Evolutionary conservation across 2,888 invertebrate genomes (phyloP).

Genomic region (Drosophila neonasuta): DNA sequence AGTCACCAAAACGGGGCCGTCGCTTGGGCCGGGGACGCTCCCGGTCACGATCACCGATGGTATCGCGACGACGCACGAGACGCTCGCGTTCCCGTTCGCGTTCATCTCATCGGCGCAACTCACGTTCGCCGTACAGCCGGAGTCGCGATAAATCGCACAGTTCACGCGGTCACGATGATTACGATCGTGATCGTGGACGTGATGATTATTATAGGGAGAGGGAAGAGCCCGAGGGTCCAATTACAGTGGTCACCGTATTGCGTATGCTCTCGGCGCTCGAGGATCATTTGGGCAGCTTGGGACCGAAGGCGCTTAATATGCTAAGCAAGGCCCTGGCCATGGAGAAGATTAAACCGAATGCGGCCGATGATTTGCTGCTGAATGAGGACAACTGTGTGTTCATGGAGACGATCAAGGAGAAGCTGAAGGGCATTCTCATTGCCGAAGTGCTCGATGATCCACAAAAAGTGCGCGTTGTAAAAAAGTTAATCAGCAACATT

Average conservation of each 20-base stretch:
- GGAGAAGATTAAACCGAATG: conserved; percentile 88
- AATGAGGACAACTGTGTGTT: conserved; percentile 89
- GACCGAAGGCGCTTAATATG: conserved; percentile 89
- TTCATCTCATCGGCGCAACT: conserved; percentile 48
- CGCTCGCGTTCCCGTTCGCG: conserved; percentile 39
- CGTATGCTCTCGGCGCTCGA: conserved; percentile 91
- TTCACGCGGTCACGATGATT: conserved; percentile 44
- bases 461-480: conserved; percentile 87
- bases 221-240: conserved; percentile 81
- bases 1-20: conserved; percentile 47
- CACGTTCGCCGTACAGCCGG: conserved; percentile 51
- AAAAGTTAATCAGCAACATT: conserved; percentile 89
- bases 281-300: conserved; percentile 91
- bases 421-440: conserved; percentile 89
- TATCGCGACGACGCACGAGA: conserved; percentile 29
- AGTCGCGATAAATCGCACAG: conserved; percentile 39
- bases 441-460: conserved; percentile 85
- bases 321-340: conserved; percentile 90
- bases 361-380: conserved; percentile 88
- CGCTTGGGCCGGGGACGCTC: conserved; percentile 35
- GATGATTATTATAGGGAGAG: conserved; percentile 33
- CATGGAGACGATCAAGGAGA: conserved; percentile 93
- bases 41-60: conserved; percentile 49
- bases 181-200: conserved; percentile 30
- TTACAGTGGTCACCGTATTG: conserved; percentile 86